These are phyloP conservation scores for Brienomyrus longianalis DNA, from an alignment of 2,113 vertebrate species.

Conservation along the genomic window DNA sequence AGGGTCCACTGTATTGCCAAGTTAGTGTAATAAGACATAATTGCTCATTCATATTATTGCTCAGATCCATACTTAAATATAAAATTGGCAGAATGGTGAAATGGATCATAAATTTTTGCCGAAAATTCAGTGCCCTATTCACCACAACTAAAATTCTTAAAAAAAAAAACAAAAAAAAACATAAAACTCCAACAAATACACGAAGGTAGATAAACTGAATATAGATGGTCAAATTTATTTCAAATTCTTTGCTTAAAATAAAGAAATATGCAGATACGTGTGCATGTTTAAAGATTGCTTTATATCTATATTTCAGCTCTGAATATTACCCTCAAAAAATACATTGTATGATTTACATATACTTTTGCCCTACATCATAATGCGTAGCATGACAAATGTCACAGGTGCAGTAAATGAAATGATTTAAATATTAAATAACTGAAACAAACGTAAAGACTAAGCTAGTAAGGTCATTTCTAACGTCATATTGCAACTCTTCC, in stretches of 20 bases:
- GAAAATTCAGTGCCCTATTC: not conserved
- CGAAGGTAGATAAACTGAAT: not conserved
- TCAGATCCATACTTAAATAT: not conserved
- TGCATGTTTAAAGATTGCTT: slow-evolving; percentile 50
- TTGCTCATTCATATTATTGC: not conserved
- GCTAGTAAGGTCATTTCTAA: slow-evolving; percentile 72
- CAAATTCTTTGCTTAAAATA: slow-evolving; percentile 9
- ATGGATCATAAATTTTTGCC: not conserved
- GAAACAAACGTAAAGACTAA: slow-evolving; percentile 95
- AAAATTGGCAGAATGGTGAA: not conserved
- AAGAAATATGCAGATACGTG: slow-evolving; percentile 35
- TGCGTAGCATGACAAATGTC: slow-evolving; percentile 85
- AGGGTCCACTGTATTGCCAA: not conserved
- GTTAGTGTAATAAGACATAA: not conserved
- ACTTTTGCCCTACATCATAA: slow-evolving; percentile 96
- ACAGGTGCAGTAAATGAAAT: slow-evolving; percentile 94
- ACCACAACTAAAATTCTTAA: not conserved
- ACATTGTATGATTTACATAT: slow-evolving; percentile 97
- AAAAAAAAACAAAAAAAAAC: not conserved
- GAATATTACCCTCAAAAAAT: slow-evolving; percentile 98
- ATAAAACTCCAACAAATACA: not conserved
- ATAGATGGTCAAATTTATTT: slow-evolving; percentile 1
- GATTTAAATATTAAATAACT: slow-evolving; percentile 99
- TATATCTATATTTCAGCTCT: slow-evolving; percentile 87
- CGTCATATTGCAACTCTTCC: slow-evolving; percentile 93